A percentile compares a stretch with the other conserved stretches of the same genome.
Evolutionary conservation across 2,797 vertebrate genomes (phyloP).

Genomic region (Mareca strepera): DNA sequence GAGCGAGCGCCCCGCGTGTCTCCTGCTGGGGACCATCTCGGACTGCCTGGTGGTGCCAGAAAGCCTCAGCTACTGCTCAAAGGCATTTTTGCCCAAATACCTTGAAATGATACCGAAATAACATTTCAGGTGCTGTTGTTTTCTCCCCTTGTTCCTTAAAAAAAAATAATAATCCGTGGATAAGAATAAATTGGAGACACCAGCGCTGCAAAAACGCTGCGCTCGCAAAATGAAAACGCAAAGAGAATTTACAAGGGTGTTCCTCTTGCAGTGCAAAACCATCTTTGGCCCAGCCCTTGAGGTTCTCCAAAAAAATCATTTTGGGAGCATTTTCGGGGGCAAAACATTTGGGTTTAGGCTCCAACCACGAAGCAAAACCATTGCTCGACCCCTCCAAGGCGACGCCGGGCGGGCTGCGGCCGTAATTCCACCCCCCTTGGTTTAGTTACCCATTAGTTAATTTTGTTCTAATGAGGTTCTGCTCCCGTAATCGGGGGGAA

Average conservation of each 20-base stretch:
- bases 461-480: conserved; percentile 74
- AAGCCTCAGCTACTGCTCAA: too few relatives aligned
- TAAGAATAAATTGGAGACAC: neutral
- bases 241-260: neutral
- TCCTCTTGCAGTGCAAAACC: neutral
- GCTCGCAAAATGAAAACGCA: neutral
- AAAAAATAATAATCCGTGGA: rapidly evolving
- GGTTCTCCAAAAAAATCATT: neutral
- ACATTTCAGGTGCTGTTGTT: neutral
- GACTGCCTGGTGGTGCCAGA: too few relatives aligned
- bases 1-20: too few relatives aligned
- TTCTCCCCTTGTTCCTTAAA: neutral
- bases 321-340: neutral
- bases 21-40: too few relatives aligned
- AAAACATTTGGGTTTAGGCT: neutral
- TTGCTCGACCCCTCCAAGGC: neutral
- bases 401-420: neutral
- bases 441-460: conserved; percentile 71
- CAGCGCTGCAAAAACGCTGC: rapidly evolving
- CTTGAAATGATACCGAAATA: too few relatives aligned
- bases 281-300: neutral
- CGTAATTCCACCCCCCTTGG: conserved; percentile 21
- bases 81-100: too few relatives aligned
- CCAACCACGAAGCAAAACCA: neutral
- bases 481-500: conserved; percentile 34